These are phyloP conservation scores for Anhinga rufa DNA, from an alignment of 2,113 vertebrate species.

Conservation along the genomic window DNA sequence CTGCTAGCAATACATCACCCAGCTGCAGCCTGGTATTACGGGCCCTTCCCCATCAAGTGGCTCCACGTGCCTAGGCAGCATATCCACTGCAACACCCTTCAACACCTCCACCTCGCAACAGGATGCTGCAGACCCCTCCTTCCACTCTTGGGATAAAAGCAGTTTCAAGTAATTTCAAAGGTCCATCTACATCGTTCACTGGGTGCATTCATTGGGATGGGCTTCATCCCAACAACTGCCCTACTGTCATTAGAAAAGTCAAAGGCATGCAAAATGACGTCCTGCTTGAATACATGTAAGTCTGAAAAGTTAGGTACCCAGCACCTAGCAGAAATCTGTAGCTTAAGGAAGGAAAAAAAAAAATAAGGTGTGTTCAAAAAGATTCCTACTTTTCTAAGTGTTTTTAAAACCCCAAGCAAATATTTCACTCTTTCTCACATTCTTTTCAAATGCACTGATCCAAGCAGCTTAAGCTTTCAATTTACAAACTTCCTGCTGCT, in stretches of 20 bases:
- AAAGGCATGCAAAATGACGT: neutral
- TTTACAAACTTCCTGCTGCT: neutral
- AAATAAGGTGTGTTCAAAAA: neutral
- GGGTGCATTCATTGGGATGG: neutral
- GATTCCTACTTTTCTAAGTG: neutral
- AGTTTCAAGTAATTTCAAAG: neutral
- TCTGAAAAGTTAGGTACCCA: neutral
- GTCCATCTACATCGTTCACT: neutral
- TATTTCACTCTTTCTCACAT: neutral
- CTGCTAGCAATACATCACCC: neutral
- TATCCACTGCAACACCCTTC: neutral
- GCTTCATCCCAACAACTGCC: neutral
- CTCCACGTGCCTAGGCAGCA: neutral
- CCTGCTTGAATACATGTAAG: fast-evolving
- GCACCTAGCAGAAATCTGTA: neutral
- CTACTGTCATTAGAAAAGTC: neutral
- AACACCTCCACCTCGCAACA: fast-evolving
- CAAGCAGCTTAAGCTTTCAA: neutral
- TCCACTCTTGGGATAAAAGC: neutral
- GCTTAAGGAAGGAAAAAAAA: neutral
- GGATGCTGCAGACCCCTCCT: neutral
- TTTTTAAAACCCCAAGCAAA: neutral
- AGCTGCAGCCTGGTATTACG: neutral
- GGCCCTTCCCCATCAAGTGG: neutral
- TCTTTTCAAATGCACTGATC: neutral